Evolutionary conservation across 2,888 invertebrate species (phyloP).

Genomic region (Pseudococcus jackbeardsleyi): DNA sequence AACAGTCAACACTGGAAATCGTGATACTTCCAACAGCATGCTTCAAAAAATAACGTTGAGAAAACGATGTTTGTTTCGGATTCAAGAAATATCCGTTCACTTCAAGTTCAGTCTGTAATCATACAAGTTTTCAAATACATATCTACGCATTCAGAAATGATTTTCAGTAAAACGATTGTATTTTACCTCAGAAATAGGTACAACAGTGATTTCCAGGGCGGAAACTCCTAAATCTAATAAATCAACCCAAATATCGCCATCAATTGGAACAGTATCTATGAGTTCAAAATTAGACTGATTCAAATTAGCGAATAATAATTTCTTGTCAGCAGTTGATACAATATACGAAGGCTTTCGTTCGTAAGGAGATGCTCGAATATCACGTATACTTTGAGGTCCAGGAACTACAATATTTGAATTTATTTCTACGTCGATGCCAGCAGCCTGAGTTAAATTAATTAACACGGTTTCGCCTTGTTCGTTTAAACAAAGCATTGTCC

Average conservation of each 20-base stretch:
- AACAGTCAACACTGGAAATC: slow-evolving; percentile 35
- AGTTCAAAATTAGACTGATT: slow-evolving; percentile 13
- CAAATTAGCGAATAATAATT: slow-evolving; percentile 21
- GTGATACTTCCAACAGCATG: slow-evolving; percentile 29
- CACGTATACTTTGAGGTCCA: not conserved
- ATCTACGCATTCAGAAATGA: not conserved
- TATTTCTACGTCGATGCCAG: not conserved
- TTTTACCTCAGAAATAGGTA: slow-evolving; percentile 18
- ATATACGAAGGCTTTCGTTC: not conserved
- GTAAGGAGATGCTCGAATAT: slow-evolving; percentile 14
- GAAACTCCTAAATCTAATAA: slow-evolving; percentile 28
- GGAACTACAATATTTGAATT: slow-evolving; percentile 1
- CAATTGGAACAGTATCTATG: not conserved
- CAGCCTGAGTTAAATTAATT: slow-evolving; percentile 18
- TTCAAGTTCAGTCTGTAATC: slow-evolving; percentile 42
- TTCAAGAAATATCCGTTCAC: slow-evolving; percentile 52
- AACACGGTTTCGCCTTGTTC: slow-evolving; percentile 2
- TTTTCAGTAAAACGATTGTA: not conserved
- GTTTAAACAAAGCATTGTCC: slow-evolving; percentile 36
- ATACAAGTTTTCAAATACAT: not conserved
- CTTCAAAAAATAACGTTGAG: not conserved
- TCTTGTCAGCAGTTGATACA: not conserved
- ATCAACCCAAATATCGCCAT: slow-evolving; percentile 41
- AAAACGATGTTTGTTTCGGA: slow-evolving; percentile 28
- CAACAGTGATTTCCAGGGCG: slow-evolving; percentile 19